Evolutionary conservation across 2,888 invertebrate genomes (phyloP), one percentile per base, ranked within the genome.

Genomic region (Girardia tigrina): DNA sequence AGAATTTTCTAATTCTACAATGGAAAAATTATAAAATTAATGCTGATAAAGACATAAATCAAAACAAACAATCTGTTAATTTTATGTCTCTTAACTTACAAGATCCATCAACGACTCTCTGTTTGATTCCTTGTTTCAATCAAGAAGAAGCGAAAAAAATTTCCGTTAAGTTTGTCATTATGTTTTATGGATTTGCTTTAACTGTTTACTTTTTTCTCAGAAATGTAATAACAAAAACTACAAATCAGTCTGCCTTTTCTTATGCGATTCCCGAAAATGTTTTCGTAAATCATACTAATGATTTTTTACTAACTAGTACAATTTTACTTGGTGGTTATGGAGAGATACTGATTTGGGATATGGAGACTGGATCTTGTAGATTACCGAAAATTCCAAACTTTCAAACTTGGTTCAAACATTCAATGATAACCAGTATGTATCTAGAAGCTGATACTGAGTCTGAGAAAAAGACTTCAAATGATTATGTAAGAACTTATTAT

Each of bases 301-400:
- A 56, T 16, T 20, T 56, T 8, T 56, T 56, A 56, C 4, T 56
- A 16, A 12, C 6, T 56, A 56, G 56, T n/a, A 56, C n/a, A 20
- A 56, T 56, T 56, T 56, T 56, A 56, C n/a, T 56, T 56, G 56
- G 56, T 8, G 56, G 56, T 56, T 56, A 56, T 56, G 56, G 56
- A 2, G 56, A 56, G 23, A 56, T 56, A 20, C 23, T 56, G n/a
- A 56, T 56, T 6, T 56, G 56, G 56, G 56, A 56, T n/a, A 56
- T 56, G 56, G 56, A 56, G n/a, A 12, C 56, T 6, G 56, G 56
- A 56, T 56, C 56, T 20, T 56, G 56, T 16, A 56, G 56, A 56
- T 23, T 56, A 20, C 56, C 56, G n/a, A 56, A 56, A 56, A 56
- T 16, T 20, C 56, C 56, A 56, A 56, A 56, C n/a, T 56, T 56